Conservation (phyloP, 2,113 vertebrate genomes). For the Vombatus ursinus region DNA sequence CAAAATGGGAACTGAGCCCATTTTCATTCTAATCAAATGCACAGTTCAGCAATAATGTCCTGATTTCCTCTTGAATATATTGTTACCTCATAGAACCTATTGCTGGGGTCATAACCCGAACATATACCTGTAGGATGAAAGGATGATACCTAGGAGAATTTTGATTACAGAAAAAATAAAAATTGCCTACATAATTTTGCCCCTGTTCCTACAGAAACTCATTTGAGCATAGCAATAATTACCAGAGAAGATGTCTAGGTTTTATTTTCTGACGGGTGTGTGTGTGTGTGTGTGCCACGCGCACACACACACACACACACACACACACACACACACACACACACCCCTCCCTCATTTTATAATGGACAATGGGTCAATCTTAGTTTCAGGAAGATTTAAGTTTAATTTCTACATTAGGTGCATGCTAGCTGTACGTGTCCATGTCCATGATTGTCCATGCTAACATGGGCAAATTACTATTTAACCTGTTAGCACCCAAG, state of each 20-base stretch:
- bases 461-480: not conserved
- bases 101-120: not conserved
- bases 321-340: too few relatives aligned
- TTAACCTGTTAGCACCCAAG: not conserved
- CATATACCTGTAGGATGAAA: not conserved
- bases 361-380: not conserved
- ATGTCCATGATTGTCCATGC: too few relatives aligned
- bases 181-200: not conserved
- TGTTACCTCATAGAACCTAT: not conserved
- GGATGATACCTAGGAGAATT: not conserved
- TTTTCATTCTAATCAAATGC: not conserved
- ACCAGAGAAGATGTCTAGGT: not conserved
- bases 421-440: not conserved
- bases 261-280: not conserved
- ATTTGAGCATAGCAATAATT: not conserved
- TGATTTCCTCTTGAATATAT: not conserved
- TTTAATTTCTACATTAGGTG: not conserved
- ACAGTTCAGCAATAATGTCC: not conserved
- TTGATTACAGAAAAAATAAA: not conserved
- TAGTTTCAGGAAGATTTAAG: not conserved
- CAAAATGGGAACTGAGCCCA: not conserved
- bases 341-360: too few relatives aligned
- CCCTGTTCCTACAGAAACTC: not conserved
- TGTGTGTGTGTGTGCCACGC: not conserved
- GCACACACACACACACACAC: too few relatives aligned